A percentile compares a stretch with the other conserved stretches of the same genome.
phyloP scores from a whole-genome alignment of 2,888 invertebrate genomes.

The Acanthosepion esculentum region DNA sequence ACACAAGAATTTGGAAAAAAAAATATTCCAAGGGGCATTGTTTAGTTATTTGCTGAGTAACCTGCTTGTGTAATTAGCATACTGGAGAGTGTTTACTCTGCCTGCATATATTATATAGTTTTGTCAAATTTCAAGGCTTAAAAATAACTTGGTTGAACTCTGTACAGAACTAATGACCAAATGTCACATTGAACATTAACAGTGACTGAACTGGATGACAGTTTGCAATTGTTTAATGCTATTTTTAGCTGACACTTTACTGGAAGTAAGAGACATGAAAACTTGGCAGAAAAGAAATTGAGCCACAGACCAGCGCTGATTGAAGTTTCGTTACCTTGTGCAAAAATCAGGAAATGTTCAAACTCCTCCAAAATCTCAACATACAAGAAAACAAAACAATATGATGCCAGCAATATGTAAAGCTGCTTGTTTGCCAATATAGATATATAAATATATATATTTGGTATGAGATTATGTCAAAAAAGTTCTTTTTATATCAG shows the following conservation, averaged over 20 bases:
- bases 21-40: not conserved
- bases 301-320: not conserved
- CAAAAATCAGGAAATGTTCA: not conserved
- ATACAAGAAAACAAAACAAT: too few species aligned
- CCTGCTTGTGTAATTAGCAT: not conserved
- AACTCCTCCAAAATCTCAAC: not conserved
- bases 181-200: not conserved
- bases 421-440: too few species aligned
- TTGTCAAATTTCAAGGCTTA: not conserved
- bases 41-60: not conserved
- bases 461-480: too few species aligned
- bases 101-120: not conserved
- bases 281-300: not conserved
- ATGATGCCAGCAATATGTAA: too few species aligned
- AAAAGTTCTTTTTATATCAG: too few species aligned
- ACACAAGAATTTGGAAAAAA: not conserved
- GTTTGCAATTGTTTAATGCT: not conserved
- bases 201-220: not conserved
- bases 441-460: too few species aligned
- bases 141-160: not conserved
- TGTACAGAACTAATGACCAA: not conserved
- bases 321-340: not conserved
- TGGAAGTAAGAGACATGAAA: not conserved
- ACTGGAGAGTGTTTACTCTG: not conserved
- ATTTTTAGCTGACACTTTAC: not conserved